Evolutionary conservation across 1,140 invertebrate genomes (phyloP), one percentile per base, ranked within the genome.

Genomic region (Holotrichia oblita): DNA sequence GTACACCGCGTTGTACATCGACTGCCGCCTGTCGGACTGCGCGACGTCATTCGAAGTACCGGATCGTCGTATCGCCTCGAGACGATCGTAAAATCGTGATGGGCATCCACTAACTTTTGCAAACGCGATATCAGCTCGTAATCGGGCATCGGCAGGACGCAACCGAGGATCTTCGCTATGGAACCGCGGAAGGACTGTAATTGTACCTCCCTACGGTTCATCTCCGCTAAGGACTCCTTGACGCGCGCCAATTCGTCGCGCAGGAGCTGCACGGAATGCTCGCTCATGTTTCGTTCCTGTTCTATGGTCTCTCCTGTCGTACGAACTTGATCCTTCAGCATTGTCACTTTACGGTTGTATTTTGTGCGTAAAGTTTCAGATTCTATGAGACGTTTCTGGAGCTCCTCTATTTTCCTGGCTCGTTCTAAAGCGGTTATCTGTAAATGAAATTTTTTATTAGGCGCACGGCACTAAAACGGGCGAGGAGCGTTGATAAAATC

Each of bases 401-500:
- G 87, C 74, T 96, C 94, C 84, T 96, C 94, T 79, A 96, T 92
- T 87, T 95, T 96, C 42, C 94, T 89, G 0, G 93, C 94, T 22
- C 93, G 89, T 86, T 96, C 95, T 80, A 96, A 83, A 6, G 94
- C 92, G 14, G 93, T 92, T 82, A 95, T 94, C 94, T 95, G 83
- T 17, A 84, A 69, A 85, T 80, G 41, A 76, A 24, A 24, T 24
- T 76, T 76, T 48, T 27, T 27, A 44, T 74, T 24, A 40, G 73
- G 40, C 34, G 9, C 73, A 10, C 10, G 73, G 20, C 48, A 34
- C 22, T 4, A 44, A 44, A 40, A 10, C 10, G 55, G 7, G 14
- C 9, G 17, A 20, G 12, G 41, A 73, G 2, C 10, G 64, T 20
- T 41, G 40, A 74, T 74, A 74, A 74, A 22, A 41, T 40, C 40